Conservation (phyloP, 2,113 vertebrate genomes). For the Epinephelus lanceolatus region DNA sequence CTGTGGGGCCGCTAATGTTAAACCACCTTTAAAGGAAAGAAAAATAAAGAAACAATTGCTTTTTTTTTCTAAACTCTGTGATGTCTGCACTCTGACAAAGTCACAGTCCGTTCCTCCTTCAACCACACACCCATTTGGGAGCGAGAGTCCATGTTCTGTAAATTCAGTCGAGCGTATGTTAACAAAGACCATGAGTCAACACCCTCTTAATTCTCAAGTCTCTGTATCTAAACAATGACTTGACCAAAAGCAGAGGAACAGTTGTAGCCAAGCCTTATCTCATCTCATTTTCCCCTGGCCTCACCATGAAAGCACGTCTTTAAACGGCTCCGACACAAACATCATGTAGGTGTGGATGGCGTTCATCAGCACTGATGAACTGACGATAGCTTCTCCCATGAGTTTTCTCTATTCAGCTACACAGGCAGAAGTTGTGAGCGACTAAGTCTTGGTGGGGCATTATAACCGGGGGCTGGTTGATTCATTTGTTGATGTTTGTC, state of each 20-base stretch:
- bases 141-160: constrained; percentile 7
- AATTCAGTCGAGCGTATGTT: constrained; percentile 12
- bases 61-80: background rate
- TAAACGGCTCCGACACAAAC: constrained; percentile 47
- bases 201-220: constrained; percentile 35
- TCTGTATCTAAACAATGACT: constrained; percentile 36
- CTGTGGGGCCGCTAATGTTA: too few relatives aligned
- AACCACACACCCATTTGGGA: constrained; percentile 46
- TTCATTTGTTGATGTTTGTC: constrained; percentile 47
- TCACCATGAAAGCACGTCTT: constrained; percentile 15
- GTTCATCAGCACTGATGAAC: constrained; percentile 29
- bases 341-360: constrained; percentile 48
- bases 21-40: background rate
- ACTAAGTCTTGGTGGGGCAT: constrained; percentile 18
- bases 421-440: constrained; percentile 2
- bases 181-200: constrained; percentile 36
- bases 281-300: background rate
- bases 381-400: constrained; percentile 10
- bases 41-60: background rate
- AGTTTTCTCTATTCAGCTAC: background rate
- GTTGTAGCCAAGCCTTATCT: constrained; percentile 39
- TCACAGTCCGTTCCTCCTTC: background rate
- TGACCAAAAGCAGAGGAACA: constrained; percentile 12
- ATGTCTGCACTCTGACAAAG: background rate
- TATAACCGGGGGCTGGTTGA: background rate